Evolutionary conservation across 2,113 vertebrate species (phyloP).

Genomic region (Perccottus glenii): DNA sequence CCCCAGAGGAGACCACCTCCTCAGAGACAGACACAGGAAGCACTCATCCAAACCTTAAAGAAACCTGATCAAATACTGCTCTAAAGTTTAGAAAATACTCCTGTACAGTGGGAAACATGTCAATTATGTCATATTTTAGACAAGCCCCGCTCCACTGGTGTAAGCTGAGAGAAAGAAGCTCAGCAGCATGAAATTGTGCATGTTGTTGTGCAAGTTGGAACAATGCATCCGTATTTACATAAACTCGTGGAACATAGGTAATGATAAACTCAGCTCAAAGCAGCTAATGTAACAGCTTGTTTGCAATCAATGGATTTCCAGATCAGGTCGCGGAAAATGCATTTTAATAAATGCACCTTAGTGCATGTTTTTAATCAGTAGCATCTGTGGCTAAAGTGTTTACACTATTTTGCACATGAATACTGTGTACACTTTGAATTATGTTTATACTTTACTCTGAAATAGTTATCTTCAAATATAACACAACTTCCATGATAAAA

Average conservation of each 20-base stretch:
- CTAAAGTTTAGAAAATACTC: constrained; percentile 29
- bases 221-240: constrained; percentile 13
- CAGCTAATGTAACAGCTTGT: constrained; percentile 40
- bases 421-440: neutral
- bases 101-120: constrained; percentile 7
- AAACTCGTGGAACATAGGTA: constrained; percentile 28
- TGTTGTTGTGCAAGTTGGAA: constrained; percentile 42
- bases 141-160: constrained; percentile 4
- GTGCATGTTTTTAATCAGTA: constrained; percentile 10
- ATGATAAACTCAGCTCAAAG: constrained; percentile 31
- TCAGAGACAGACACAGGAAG: constrained; percentile 24
- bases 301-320: constrained; percentile 48
- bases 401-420: neutral
- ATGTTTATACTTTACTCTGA: neutral
- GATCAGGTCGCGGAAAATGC: constrained; percentile 14
- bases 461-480: no score
- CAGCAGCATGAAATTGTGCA: constrained; percentile 31
- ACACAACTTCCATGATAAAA: no score
- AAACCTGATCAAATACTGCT: constrained; percentile 24
- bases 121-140: neutral
- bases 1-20: constrained; percentile 33
- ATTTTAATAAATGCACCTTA: constrained; percentile 11
- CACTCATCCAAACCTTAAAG: constrained; percentile 14
- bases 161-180: constrained; percentile 48
- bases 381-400: neutral